phyloP scores from a whole-genome alignment of 2,797 vertebrate genomes.

The Bovichtus variegatus region DNA sequence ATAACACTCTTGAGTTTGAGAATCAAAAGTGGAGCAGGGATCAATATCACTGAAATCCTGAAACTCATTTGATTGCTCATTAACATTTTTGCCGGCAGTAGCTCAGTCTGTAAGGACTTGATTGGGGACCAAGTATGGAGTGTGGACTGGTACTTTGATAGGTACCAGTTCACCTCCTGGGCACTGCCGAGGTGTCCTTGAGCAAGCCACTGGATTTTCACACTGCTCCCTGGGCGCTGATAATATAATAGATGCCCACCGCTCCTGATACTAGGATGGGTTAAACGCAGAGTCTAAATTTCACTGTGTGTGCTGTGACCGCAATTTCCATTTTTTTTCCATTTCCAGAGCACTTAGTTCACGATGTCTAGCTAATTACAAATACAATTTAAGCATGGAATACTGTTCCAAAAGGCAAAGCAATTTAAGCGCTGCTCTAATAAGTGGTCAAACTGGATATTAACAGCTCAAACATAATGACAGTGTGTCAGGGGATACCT shows the following conservation, averaged over 20 bases:
- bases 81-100: background rate
- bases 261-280: no score
- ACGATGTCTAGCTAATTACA: background rate
- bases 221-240: no score
- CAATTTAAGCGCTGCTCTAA: background rate
- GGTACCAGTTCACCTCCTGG: no score
- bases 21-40: conserved; percentile 2
- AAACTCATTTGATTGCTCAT: conserved; percentile 19
- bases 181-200: no score
- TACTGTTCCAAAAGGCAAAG: background rate
- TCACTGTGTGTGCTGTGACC: no score
- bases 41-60: conserved; percentile 20
- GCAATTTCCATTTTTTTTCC: no score
- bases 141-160: no score
- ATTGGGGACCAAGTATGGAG: no score
- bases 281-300: no score
- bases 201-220: no score
- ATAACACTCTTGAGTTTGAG: conserved; percentile 1
- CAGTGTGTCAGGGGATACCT: background rate
- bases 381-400: background rate
- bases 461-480: background rate
- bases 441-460: background rate
- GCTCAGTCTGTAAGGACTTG: no score
- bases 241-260: no score
- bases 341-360: background rate